These are phyloP conservation scores for Plecotus auritus DNA, from an alignment of 2,113 vertebrate genomes.

Conservation along the genomic window DNA sequence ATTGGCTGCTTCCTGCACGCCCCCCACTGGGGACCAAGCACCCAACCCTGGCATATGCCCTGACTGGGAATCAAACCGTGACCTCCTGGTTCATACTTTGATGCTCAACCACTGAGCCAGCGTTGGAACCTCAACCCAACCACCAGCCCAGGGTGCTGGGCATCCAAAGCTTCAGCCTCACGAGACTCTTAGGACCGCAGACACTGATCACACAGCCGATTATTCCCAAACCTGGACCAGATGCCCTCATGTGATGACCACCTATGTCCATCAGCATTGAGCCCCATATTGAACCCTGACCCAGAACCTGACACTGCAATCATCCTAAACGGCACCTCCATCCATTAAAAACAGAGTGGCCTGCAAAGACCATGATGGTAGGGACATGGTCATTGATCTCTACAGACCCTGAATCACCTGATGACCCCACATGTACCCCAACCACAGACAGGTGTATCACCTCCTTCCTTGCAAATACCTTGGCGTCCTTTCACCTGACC, in stretches of 20 bases:
- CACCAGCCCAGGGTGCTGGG: not conserved
- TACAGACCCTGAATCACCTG: not conserved
- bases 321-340: not conserved
- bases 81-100: too few species aligned
- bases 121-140: not conserved
- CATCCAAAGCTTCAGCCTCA: not conserved
- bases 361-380: not conserved
- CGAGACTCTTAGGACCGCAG: not conserved
- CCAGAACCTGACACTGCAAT: not conserved
- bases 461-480: too few species aligned
- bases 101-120: not conserved
- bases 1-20: too few species aligned
- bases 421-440: not conserved
- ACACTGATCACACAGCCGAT: not conserved
- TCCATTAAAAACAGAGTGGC: not conserved
- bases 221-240: not conserved
- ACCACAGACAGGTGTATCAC: not conserved
- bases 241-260: not conserved
- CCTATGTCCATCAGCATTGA: not conserved
- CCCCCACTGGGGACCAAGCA: too few species aligned
- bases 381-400: not conserved
- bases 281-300: not conserved
- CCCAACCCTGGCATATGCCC: too few species aligned
- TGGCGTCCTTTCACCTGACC: too few species aligned
- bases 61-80: too few species aligned